Evolutionary conservation across 2,888 invertebrate species (phyloP).

Genomic region (Caenorhabditis sinica): DNA sequence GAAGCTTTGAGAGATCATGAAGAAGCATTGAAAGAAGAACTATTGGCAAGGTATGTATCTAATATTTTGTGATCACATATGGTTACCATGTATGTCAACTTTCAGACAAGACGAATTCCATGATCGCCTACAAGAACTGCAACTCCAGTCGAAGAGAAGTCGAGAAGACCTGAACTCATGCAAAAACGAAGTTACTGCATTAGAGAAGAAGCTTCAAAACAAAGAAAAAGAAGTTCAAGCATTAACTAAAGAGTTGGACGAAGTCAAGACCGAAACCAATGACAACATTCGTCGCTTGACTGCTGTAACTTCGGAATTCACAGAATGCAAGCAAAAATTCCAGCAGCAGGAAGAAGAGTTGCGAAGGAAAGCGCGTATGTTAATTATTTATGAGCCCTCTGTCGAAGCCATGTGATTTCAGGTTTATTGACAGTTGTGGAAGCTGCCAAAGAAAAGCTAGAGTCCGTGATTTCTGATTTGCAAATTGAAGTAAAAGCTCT

Average conservation of each 20-base stretch:
- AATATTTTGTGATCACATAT: neutral
- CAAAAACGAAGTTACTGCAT: slow-evolving; percentile 80
- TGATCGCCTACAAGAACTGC: slow-evolving; percentile 83
- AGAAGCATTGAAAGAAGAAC: slow-evolving; percentile 82
- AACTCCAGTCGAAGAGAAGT: slow-evolving; percentile 80
- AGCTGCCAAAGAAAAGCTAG: slow-evolving; percentile 78
- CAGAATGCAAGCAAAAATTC: slow-evolving; percentile 71
- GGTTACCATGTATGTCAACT: too few species aligned
- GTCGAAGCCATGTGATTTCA: slow-evolving; percentile 25
- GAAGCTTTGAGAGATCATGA: slow-evolving; percentile 83
- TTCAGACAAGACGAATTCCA: slow-evolving; percentile 84
- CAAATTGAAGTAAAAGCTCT: slow-evolving; percentile 82
- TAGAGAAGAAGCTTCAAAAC: slow-evolving; percentile 80
- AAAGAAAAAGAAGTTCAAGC: slow-evolving; percentile 82
- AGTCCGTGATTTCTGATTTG: slow-evolving; percentile 80
- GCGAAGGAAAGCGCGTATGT: slow-evolving; percentile 73
- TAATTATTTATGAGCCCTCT: neutral
- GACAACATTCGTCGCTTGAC: slow-evolving; percentile 75
- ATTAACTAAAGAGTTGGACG: slow-evolving; percentile 81
- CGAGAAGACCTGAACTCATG: slow-evolving; percentile 81
- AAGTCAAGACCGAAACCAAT: slow-evolving; percentile 79
- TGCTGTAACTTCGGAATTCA: slow-evolving; percentile 70
- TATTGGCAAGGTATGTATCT: slow-evolving; percentile 78
- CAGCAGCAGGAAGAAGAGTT: slow-evolving; percentile 80
- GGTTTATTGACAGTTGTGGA: slow-evolving; percentile 79